Percentiles rank a stretch among this genome's conserved stretches.
Conservation (phyloP, 2,797 vertebrate genomes). For the Poecile montanus region DNA sequence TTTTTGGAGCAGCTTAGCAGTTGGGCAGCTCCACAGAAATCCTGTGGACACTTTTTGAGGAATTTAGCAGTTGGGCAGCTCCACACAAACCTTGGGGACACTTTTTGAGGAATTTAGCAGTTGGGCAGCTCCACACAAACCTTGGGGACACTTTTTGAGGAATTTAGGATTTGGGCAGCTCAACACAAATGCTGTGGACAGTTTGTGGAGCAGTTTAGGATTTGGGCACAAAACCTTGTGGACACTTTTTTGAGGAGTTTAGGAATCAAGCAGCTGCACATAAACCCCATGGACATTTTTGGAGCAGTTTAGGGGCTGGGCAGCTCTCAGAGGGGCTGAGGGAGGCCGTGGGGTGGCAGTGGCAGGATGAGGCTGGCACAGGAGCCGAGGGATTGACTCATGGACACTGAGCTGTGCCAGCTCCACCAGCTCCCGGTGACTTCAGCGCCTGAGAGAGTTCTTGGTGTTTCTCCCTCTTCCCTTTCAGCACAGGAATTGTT, state of each 20-base stretch:
- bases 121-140: neutral
- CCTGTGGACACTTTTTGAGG: neutral
- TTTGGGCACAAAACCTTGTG: neutral
- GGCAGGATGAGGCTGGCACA: neutral
- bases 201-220: neutral
- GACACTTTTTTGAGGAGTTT: neutral
- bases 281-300: neutral
- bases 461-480: conserved; percentile 67
- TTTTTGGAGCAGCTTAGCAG: neutral
- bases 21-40: neutral
- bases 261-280: neutral
- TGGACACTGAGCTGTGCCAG: neutral
- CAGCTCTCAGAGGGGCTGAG: neutral
- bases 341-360: neutral
- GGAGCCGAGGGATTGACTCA: conserved; percentile 1
- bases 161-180: neutral
- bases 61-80: neutral
- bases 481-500: conserved; percentile 82
- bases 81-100: too few species aligned
- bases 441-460: conserved; percentile 62
- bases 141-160: neutral
- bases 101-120: fast-evolving
- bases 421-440: neutral
- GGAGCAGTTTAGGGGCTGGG: neutral
- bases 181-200: neutral